Evolutionary conservation across 2,888 invertebrate genomes (phyloP).

Genomic region (Phortica magna): DNA sequence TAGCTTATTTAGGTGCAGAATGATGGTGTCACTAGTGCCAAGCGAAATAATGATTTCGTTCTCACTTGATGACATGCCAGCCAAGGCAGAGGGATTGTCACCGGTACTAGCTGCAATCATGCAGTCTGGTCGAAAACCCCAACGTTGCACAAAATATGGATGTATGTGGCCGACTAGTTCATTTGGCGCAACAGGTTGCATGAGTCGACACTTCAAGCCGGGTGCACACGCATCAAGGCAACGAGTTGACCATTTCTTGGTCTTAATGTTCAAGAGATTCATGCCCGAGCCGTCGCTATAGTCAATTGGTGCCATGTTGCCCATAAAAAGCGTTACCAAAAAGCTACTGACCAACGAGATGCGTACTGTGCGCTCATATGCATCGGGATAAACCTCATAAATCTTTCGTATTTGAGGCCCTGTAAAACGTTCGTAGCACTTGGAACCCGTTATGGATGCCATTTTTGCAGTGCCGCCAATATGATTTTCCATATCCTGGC

Average conservation of each 20-base stretch:
- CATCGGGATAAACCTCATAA: conserved; percentile 9
- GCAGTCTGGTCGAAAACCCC: conserved; percentile 89
- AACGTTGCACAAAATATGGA: conserved; percentile 88
- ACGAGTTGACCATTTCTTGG: conserved; percentile 84
- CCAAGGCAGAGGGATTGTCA: conserved; percentile 91
- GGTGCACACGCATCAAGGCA: conserved; percentile 87
- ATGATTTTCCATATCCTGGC: conserved; percentile 36
- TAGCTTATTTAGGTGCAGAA: conserved; percentile 85
- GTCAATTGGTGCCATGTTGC: conserved; percentile 57
- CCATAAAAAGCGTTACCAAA: conserved; percentile 55
- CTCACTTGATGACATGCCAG: conserved; percentile 86
- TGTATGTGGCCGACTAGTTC: conserved; percentile 85
- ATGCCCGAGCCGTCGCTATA: conserved; percentile 50
- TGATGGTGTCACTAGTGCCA: conserved; percentile 93
- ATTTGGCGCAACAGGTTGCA: conserved; percentile 84
- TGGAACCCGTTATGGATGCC: conserved; percentile 51
- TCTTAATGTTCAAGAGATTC: conserved; percentile 85
- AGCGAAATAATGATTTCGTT: conserved; percentile 90
- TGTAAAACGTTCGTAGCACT: conserved; percentile 36
- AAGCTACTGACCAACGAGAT: conserved; percentile 61
- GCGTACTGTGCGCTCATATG: conserved; percentile 44
- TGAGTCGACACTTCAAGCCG: conserved; percentile 84
- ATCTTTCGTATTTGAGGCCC: conserved; percentile 55
- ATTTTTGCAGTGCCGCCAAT: conserved; percentile 44
- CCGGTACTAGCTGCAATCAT: conserved; percentile 91